phyloP scores from a whole-genome alignment of 2,113 vertebrate species.

The Kryptolebias marmoratus region DNA sequence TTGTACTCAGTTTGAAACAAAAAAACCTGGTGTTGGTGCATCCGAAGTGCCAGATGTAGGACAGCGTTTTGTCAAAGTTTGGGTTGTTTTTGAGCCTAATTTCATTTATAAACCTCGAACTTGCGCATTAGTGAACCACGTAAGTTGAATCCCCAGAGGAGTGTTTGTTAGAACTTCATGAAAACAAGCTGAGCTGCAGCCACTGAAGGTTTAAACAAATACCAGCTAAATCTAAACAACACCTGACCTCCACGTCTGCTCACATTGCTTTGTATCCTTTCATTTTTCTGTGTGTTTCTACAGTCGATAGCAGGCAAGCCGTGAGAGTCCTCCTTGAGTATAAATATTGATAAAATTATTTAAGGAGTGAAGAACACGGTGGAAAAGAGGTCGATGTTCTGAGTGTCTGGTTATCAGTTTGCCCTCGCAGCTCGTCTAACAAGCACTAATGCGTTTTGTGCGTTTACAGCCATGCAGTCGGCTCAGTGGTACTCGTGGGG shows the following conservation, averaged over 20 bases:
- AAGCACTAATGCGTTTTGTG: slow-evolving; percentile 24
- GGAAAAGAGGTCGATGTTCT: slow-evolving; percentile 6
- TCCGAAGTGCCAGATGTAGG: no score
- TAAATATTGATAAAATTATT: slow-evolving; percentile 31
- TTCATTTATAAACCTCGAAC: no score
- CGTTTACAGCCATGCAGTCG: slow-evolving; percentile 88
- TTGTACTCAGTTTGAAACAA: no score
- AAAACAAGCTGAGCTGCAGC: not conserved
- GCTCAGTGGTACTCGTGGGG: slow-evolving; percentile 99
- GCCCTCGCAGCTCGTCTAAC: slow-evolving; percentile 16
- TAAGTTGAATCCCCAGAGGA: not conserved
- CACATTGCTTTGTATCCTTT: not conserved
- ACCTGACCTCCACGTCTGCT: not conserved
- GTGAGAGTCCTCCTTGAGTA: not conserved
- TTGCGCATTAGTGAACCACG: no score
- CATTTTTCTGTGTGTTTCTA: not conserved
- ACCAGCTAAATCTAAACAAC: not conserved
- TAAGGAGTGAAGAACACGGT: not conserved
- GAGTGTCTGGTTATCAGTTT: slow-evolving; percentile 15
- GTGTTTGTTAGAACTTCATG: not conserved
- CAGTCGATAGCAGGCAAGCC: not conserved
- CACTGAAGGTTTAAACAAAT: not conserved
- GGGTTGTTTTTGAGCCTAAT: no score
- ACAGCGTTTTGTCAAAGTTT: no score
- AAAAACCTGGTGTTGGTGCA: no score